These are phyloP conservation scores for Corvus hawaiiensis DNA, from an alignment of 2,113 vertebrate species.

Conservation along the genomic window DNA sequence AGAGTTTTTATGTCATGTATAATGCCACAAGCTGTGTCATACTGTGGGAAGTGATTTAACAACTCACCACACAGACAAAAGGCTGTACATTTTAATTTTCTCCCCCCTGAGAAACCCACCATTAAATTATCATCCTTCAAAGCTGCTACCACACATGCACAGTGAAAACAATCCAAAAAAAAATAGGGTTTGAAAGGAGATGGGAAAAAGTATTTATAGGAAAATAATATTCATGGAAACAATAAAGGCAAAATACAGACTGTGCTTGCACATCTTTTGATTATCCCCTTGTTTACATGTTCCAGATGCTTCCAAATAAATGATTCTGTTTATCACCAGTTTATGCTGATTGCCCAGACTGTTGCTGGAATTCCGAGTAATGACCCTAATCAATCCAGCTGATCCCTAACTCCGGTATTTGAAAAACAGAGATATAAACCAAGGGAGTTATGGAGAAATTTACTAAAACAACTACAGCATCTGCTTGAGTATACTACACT, in stretches of 20 bases:
- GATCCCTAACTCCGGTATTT: neutral
- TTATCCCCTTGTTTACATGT: neutral
- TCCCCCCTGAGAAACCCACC: slow-evolving; percentile 36
- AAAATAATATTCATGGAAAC: neutral
- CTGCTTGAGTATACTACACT: neutral
- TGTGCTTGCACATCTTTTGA: neutral
- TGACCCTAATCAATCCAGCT: slow-evolving; percentile 17
- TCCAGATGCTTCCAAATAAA: slow-evolving; percentile 30
- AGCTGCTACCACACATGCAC: neutral
- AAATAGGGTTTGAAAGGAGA: neutral
- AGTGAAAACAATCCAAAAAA: neutral
- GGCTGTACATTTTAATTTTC: slow-evolving; percentile 55
- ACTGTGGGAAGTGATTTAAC: slow-evolving; percentile 28
- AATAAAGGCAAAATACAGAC: neutral
- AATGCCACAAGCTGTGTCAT: slow-evolving; percentile 29
- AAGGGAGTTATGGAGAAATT: neutral
- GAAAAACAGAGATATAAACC: neutral
- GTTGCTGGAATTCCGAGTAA: neutral
- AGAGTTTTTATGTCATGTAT: slow-evolving; percentile 23
- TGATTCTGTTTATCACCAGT: slow-evolving; percentile 27
- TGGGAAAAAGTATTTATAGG: neutral
- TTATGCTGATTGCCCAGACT: slow-evolving; percentile 25
- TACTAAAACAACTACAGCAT: neutral
- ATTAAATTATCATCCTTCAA: slow-evolving; percentile 57
- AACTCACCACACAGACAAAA: slow-evolving; percentile 34